Base-by-base conservation (phyloP, 2,888 invertebrate species). In the Acronicta leporina region DNA sequence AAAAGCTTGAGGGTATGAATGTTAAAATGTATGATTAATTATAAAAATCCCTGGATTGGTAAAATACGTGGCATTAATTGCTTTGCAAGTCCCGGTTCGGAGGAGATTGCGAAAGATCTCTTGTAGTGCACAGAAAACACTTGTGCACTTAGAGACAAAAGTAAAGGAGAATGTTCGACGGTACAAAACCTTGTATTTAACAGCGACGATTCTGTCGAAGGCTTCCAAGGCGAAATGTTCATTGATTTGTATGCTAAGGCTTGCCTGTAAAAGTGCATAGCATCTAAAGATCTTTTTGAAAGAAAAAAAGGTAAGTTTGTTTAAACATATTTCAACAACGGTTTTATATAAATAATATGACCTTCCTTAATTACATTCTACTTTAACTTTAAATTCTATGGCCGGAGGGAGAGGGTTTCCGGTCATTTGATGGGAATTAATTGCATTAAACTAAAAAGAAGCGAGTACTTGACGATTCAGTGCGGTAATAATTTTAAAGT, bases 151-250 rank as follows among this genome's bases (percentile, higher is more conserved):
- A 58, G 13, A 63, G n/a, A 77, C 56, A 77, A 58, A 64, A 76
- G 50, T 61, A 63, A 60, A 68, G 68, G 70, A 74, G 77, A 74
- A 74, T 69, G 74, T 69, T 52, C 56, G 43, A 54, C 56, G 44
- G 38, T 49, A 46, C 41, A 63, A 57, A 77, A 66, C 77, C 77
- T 74, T 74, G 74, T 59, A 58, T 58, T 77, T 66, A 73, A 74
- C 55, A 66, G 48, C 63, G 42, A 76, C 64, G 42, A 66, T 77
- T 69, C 63, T 15, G 14, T 63, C 51, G 58, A 66, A 74, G 63
- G 70, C 45, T 54, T 59, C 42, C 48, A 68, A 51, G 66, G 67
- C 49, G 38, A 52, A 44, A 30, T 60, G 50, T 54, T 50, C 13
- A 73, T 68, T 61, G 73, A 68, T 68, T 55, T 55, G 43, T 72